phyloP scores from a whole-genome alignment of 2,888 invertebrate genomes.

The Onchidella celtica region DNA sequence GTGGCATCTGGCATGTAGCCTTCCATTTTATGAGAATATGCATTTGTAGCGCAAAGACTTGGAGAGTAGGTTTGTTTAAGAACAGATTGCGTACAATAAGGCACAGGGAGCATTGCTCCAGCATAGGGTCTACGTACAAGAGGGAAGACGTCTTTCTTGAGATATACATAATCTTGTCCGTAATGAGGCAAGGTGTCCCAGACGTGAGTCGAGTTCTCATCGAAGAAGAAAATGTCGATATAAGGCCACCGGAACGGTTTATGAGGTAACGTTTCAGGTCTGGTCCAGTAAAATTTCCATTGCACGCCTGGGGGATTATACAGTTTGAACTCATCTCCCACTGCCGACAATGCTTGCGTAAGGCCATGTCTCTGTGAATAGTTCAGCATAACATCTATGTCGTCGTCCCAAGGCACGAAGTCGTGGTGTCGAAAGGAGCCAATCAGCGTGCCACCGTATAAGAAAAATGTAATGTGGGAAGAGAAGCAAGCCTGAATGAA shows the following conservation, averaged over 20 bases:
- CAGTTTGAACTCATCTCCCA: slow-evolving; percentile 52
- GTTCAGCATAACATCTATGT: slow-evolving; percentile 62
- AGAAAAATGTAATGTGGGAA: slow-evolving; percentile 55
- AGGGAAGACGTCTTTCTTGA: slow-evolving; percentile 53
- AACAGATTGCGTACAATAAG: slow-evolving; percentile 49
- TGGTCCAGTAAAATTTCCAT: slow-evolving; percentile 65
- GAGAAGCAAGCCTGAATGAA: slow-evolving; percentile 50
- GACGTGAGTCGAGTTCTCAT: slow-evolving; percentile 64
- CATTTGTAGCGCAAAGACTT: slow-evolving; percentile 40
- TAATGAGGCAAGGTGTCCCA: slow-evolving; percentile 52
- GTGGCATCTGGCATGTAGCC: not conserved
- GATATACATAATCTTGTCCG: slow-evolving; percentile 43
- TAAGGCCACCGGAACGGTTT: slow-evolving; percentile 67
- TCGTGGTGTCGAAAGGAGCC: slow-evolving; percentile 66
- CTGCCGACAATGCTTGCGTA: slow-evolving; percentile 32
- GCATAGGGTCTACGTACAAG: slow-evolving; percentile 54
- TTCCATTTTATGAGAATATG: slow-evolving; percentile 50
- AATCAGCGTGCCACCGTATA: slow-evolving; percentile 64
- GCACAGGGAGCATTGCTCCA: slow-evolving; percentile 52
- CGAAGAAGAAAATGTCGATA: slow-evolving; percentile 70
- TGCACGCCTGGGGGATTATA: slow-evolving; percentile 51
- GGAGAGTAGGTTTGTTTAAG: slow-evolving; percentile 49
- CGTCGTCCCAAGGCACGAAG: slow-evolving; percentile 68
- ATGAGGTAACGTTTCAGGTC: slow-evolving; percentile 50
- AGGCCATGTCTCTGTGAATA: slow-evolving; percentile 46